A percentile compares a stretch with the other conserved stretches of the same genome.
phyloP scores from a whole-genome alignment of 2,888 invertebrate species.

The Ophion obscuratus region DNA sequence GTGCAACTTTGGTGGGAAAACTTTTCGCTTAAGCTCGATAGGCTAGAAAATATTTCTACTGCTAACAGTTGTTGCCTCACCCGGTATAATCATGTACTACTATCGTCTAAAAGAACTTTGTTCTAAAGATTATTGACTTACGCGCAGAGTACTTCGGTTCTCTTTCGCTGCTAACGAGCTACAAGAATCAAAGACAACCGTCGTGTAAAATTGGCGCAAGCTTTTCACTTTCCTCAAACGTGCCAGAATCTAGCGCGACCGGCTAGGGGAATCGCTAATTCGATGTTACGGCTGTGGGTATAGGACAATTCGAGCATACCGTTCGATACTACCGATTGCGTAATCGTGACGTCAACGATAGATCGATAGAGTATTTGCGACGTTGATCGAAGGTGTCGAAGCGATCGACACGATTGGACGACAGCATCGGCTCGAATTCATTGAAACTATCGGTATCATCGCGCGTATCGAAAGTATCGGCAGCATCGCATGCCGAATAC shows the following conservation, averaged over 20 bases:
- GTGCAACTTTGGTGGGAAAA: no score
- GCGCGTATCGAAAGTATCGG: constrained; percentile 2
- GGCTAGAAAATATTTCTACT: no score
- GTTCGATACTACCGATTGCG: constrained; percentile 1
- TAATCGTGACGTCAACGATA: no score
- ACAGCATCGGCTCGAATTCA: no score
- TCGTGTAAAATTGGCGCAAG: constrained; percentile 26
- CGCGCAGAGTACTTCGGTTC: constrained; percentile 37
- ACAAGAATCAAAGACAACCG: constrained; percentile 17
- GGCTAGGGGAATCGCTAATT: constrained; percentile 10
- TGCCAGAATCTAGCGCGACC: constrained; percentile 19
- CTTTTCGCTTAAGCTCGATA: no score
- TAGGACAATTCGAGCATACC: neutral
- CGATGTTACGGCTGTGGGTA: constrained; percentile 3
- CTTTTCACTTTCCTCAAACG: constrained; percentile 22
- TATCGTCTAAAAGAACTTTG: neutral
- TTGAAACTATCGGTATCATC: no score
- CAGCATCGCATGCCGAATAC: constrained; percentile 3
- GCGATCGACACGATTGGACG: no score
- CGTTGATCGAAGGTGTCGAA: no score
- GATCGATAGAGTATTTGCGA: no score
- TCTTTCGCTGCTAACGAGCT: constrained; percentile 3
- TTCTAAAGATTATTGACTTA: constrained; percentile 37
- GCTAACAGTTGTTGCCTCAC: no score
- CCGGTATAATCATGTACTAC: no score